Percentiles rank a stretch among this genome's conserved stretches.
These are phyloP conservation scores for Melieria picta DNA, from an alignment of 2,888 invertebrate genomes.

Conservation along the genomic window DNA sequence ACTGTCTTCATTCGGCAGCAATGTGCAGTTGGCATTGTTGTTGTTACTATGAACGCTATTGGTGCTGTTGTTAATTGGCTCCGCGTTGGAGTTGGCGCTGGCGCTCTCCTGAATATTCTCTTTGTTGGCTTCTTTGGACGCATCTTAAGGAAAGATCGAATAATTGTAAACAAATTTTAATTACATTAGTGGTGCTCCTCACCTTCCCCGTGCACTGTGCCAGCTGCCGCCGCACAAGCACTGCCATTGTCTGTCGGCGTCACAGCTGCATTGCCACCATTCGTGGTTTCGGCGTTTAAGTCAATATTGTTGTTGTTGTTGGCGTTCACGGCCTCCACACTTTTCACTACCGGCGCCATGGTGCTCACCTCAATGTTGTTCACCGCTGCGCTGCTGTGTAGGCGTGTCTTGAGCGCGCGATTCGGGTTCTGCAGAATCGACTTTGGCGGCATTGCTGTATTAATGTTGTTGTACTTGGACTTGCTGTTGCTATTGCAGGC, in stretches of 20 bases:
- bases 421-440: constrained; percentile 39
- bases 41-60: neutral
- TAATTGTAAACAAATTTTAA: neutral
- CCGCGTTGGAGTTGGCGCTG: neutral
- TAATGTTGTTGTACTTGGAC: constrained; percentile 10
- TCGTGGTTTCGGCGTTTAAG: neutral
- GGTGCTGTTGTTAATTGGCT: neutral
- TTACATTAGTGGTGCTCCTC: neutral
- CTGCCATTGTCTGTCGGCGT: neutral
- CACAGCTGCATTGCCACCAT: neutral
- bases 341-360: neutral
- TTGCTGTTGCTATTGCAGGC: constrained; percentile 16
- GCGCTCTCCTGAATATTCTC: constrained; percentile 9
- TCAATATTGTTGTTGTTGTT: neutral
- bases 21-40: constrained; percentile 12
- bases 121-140: constrained; percentile 20
- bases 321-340: constrained; percentile 5
- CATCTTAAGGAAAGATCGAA: neutral
- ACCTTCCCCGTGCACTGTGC: constrained; percentile 10
- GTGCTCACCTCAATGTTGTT: neutral
- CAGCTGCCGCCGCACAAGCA: neutral
- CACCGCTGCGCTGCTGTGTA: neutral
- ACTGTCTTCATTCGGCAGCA: constrained; percentile 27
- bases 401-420: constrained; percentile 27
- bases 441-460: constrained; percentile 26